Evolutionary conservation across 2,113 vertebrate genomes (phyloP).

Genomic region (Neotoma lepida): DNA sequence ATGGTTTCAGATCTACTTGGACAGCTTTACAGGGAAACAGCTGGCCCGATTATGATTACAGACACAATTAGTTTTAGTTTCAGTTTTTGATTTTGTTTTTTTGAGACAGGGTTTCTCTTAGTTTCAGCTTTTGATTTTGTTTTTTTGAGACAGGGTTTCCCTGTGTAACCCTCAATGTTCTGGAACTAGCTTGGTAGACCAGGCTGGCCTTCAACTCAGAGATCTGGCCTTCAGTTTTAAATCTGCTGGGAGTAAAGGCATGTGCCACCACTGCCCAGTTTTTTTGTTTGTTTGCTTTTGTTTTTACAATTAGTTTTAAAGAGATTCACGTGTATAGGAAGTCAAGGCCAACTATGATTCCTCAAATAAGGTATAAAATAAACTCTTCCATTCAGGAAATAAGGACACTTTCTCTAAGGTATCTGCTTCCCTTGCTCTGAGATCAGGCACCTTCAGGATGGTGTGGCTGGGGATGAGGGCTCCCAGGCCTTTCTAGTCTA

Average conservation of each 20-base stretch:
- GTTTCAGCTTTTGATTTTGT: neutral
- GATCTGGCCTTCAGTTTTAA: neutral
- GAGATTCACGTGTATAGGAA: neutral
- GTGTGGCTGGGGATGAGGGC: neutral
- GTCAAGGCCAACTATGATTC: neutral
- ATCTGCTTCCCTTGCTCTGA: neutral
- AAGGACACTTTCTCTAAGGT: neutral
- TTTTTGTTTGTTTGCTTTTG: neutral
- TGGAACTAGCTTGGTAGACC: neutral
- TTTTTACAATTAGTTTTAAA: conserved; percentile 9
- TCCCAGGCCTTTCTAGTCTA: neutral
- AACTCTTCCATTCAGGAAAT: conserved; percentile 33
- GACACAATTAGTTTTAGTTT: neutral
- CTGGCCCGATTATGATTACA: neutral
- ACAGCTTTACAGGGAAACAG: neutral
- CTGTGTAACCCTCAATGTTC: neutral
- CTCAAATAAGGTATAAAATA: neutral
- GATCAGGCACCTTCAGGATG: neutral
- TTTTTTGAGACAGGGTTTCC: neutral
- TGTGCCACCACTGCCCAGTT: neutral
- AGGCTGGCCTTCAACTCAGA: neutral
- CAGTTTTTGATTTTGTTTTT: neutral
- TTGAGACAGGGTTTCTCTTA: neutral
- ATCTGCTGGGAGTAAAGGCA: neutral
- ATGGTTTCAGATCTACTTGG: conserved; percentile 19